A percentile compares a stretch with the other conserved stretches of the same genome.
These are phyloP conservation scores for Augochlorella aurata DNA, from an alignment of 2,888 invertebrate species.

Conservation along the genomic window DNA sequence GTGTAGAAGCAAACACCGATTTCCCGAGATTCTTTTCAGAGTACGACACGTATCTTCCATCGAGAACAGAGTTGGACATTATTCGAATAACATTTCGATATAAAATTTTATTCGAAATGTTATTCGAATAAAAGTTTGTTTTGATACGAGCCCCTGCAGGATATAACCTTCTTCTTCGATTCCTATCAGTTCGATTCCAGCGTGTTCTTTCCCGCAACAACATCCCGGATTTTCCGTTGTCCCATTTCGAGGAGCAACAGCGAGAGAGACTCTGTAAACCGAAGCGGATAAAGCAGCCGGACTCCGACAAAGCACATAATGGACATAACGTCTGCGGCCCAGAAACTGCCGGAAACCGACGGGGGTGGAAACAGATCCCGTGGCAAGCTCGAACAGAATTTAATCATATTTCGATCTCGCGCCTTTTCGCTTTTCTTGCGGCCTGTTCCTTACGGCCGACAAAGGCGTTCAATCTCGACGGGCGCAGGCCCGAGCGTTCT, in stretches of 20 bases:
- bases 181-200: background rate
- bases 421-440: conserved; percentile 27
- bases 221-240: background rate
- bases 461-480: conserved; percentile 28
- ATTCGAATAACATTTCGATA: background rate
- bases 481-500: background rate
- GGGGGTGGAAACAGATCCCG: conserved; percentile 17
- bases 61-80: too few species aligned
- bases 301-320: conserved; percentile 38
- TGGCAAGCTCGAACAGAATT: conserved; percentile 42
- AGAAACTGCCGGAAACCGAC: conserved; percentile 13
- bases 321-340: conserved; percentile 30
- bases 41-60: background rate
- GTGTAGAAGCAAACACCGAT: background rate
- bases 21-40: too few species aligned
- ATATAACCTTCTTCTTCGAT: background rate
- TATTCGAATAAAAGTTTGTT: too few species aligned
- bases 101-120: too few species aligned
- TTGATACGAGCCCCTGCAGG: background rate
- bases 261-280: conserved; percentile 2
- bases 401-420: conserved; percentile 58
- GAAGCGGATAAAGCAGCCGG: conserved; percentile 26
- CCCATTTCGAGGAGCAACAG: conserved; percentile 21
- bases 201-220: background rate
- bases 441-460: conserved; percentile 14